Evolutionary conservation across 2,797 vertebrate genomes (phyloP).

Genomic region (Pseudocheirus occidentalis): DNA sequence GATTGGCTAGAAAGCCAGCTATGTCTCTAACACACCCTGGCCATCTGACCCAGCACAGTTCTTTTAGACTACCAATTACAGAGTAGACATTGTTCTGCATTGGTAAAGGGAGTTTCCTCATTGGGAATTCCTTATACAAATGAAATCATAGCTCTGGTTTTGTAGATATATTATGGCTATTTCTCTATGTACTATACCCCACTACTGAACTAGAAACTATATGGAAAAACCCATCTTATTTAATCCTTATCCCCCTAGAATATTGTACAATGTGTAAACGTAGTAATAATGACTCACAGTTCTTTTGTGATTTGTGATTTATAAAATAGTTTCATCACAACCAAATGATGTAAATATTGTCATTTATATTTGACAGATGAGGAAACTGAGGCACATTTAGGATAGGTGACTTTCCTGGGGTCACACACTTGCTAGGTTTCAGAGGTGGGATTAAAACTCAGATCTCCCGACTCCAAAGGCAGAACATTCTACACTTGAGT

Average conservation of each 20-base stretch:
- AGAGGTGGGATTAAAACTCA: not conserved
- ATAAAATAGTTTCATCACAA: not conserved
- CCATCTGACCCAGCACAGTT: not conserved
- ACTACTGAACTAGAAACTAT: not conserved
- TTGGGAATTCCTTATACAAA: not conserved
- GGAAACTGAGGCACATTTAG: not conserved
- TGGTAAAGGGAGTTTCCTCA: not conserved
- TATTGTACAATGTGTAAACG: rapidly evolving
- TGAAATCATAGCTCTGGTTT: not conserved
- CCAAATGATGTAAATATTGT: not conserved
- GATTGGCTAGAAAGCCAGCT: not conserved
- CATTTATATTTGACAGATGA: too few relatives aligned
- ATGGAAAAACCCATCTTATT: not conserved
- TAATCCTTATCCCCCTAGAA: not conserved
- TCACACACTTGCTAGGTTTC: not conserved
- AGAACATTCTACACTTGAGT: not conserved
- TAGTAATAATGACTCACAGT: not conserved
- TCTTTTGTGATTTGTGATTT: not conserved
- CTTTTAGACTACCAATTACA: not conserved
- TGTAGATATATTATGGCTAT: not conserved
- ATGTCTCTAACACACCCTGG: not conserved
- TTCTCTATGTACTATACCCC: not conserved
- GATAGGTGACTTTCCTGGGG: not conserved
- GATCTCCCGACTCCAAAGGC: not conserved
- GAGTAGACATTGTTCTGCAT: not conserved